Evolutionary conservation across 2,888 invertebrate genomes (phyloP), one percentile per base, ranked within the genome.

Genomic region (Eupithecia vulgata): DNA sequence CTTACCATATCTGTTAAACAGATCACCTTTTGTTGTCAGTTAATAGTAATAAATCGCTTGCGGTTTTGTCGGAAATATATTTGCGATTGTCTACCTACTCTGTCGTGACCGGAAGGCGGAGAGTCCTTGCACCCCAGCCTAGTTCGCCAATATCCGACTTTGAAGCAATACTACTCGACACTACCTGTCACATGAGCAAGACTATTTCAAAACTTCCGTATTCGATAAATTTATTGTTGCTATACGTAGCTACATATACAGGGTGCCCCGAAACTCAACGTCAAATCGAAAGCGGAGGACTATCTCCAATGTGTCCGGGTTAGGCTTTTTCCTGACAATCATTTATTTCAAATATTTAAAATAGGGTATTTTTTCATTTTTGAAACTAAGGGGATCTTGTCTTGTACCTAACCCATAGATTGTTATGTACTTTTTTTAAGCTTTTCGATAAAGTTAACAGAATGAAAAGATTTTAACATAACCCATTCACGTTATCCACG

Each of bases 41-140:
- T 71, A 81, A 80, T 82, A 80, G 81, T 82, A 83, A 83, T 85
- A 86, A 82, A 84, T 82, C 70, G 78, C 78, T 73, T 30, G 76
- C 75, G 82, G 80, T 79, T 76, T 64, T 76, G 80, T 84, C 86
- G 88, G 88, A 87, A 88, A 87, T 86, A 81, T 85, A 84, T 81
- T 81, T 76, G 79, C 81, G 74, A 78, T 64, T 30, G 42, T 65
- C 40, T 34, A 61, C 61, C 34, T 37, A 80, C 78, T 76, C 77
- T 78, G 80, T 86, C 88, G 87, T 88, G 89, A 87, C 89, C 90
- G 89, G 90, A 89, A 89, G 84, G 81, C 76, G 73, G 59, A 70
- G 73, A 82, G 86, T 86, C 85, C 87, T 86, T 87, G 87, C 76
- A 67, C 84, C 72, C 64, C 66, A 65, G 71, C 25, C 61, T 66